Conservation (phyloP, 2,797 vertebrate genomes). For the Lithobates sylvaticus region DNA sequence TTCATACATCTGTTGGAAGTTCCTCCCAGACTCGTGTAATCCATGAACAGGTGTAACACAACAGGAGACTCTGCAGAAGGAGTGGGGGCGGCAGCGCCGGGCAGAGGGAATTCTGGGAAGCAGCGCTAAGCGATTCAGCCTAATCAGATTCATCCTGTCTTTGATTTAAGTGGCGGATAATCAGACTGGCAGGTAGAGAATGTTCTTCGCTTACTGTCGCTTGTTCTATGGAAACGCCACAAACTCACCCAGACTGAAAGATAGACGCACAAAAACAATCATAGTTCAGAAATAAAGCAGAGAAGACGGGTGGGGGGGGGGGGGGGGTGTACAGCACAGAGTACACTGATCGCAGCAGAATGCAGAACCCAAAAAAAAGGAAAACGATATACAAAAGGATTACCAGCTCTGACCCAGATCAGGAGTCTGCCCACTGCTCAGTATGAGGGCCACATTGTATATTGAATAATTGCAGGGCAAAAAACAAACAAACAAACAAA, state of each 20-base stretch:
- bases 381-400: too few relatives aligned
- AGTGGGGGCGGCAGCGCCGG: background rate
- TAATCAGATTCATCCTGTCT: slow-evolving; percentile 13
- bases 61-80: background rate
- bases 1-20: background rate
- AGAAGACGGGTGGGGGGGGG: too few relatives aligned
- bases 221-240: background rate
- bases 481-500: too few relatives aligned
- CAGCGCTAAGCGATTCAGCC: background rate
- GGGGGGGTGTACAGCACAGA: too few relatives aligned
- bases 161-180: slow-evolving; percentile 40
- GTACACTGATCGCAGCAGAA: too few relatives aligned
- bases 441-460: too few relatives aligned
- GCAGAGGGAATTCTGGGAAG: background rate
- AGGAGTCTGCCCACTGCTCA: too few relatives aligned
- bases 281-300: too few relatives aligned
- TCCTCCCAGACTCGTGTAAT: background rate
- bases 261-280: too few relatives aligned
- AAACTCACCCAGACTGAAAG: background rate
- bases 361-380: too few relatives aligned
- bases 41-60: background rate
- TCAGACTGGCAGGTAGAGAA: slow-evolving; percentile 26
- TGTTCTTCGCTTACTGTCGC: background rate
- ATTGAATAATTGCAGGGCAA: too few relatives aligned
- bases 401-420: too few relatives aligned